Conservation (phyloP, 2,113 vertebrate genomes). For the Malurus alboscapulatus region DNA sequence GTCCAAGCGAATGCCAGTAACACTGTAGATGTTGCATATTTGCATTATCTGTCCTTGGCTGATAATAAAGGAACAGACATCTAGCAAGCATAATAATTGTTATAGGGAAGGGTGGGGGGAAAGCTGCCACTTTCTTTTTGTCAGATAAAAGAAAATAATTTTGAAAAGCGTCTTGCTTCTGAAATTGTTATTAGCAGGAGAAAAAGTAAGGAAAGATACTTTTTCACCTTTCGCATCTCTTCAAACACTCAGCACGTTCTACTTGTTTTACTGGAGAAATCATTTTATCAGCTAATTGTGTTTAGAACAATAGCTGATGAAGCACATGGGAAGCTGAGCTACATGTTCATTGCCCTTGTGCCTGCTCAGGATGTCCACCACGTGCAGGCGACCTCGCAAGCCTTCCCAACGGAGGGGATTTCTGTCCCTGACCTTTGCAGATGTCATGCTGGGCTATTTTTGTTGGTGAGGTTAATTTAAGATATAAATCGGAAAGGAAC, state of each 20-base stretch:
- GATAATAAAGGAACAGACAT: not conserved
- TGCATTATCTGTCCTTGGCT: constrained; percentile 35
- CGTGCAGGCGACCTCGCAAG: not conserved
- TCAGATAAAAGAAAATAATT: not conserved
- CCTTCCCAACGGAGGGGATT: not conserved
- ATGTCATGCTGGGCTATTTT: constrained; percentile 13
- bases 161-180: not conserved
- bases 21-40: not conserved
- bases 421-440: constrained; percentile 12
- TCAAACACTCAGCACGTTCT: not conserved
- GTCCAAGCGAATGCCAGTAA: not conserved
- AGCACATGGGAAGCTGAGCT: constrained; percentile 57
- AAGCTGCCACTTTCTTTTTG: not conserved
- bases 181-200: not conserved
- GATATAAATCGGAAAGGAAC: not conserved
- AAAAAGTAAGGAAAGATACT: not conserved
- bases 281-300: constrained; percentile 64
- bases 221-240: not conserved
- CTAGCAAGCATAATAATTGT: not conserved
- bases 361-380: constrained; percentile 41
- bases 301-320: constrained; percentile 66
- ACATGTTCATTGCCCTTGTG: constrained; percentile 10
- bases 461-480: constrained; percentile 34
- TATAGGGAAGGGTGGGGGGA: accelerated
- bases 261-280: constrained; percentile 23